These are phyloP conservation scores for Galaxias olidus DNA, from an alignment of 2,797 vertebrate genomes.

Conservation along the genomic window DNA sequence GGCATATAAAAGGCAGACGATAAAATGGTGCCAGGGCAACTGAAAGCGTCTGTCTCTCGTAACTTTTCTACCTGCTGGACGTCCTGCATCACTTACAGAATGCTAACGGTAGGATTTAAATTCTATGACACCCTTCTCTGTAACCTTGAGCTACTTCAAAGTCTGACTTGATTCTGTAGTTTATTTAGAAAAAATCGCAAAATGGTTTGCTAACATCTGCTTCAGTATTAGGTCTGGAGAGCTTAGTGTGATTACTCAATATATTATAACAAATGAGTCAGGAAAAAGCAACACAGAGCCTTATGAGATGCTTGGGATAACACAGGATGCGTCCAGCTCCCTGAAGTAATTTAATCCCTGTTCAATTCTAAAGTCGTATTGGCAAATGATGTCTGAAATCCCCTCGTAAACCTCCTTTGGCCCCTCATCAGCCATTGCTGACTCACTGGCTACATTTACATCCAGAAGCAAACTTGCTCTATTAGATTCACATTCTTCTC, in stretches of 20 bases:
- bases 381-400: constrained; percentile 2
- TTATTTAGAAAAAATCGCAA: constrained; percentile 2
- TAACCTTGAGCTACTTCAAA: constrained; percentile 33
- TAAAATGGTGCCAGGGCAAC: constrained; percentile 24
- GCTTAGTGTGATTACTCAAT: no score
- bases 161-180: constrained; percentile 33
- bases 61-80: constrained; percentile 32
- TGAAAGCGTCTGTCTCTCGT: constrained; percentile 39
- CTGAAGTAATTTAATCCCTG: background rate
- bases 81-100: constrained; percentile 25
- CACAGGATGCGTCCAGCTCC: no score
- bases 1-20: constrained; percentile 34
- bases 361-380: constrained; percentile 2
- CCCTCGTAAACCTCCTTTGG: constrained; percentile 1
- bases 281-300: no score
- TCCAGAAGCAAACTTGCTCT: no score
- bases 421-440: constrained; percentile 15
- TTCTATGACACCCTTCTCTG: no score
- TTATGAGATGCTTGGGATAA: no score
- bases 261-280: no score
- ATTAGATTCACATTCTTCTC: constrained; percentile 19
- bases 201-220: no score
- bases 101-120: background rate
- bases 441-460: background rate
- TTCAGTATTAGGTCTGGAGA: no score